Evolutionary conservation across 2,888 invertebrate species (phyloP), one percentile per base, ranked within the genome.

Genomic region (Gisinianus flammeolus): DNA sequence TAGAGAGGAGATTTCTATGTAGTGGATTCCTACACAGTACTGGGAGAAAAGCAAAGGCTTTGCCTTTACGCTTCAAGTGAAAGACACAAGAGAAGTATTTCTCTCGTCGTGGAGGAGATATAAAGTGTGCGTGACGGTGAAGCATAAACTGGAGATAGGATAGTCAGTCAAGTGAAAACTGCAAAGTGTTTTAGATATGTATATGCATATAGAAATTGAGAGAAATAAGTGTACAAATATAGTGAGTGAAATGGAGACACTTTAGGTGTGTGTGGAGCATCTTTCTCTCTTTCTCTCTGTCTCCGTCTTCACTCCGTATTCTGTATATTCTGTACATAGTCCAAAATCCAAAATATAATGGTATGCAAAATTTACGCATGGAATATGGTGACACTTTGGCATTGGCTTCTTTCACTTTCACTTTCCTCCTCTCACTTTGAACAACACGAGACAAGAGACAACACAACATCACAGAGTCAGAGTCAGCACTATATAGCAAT

Each of bases 111-210:
- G 66, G 28, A 66, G 66, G 28, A 24, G 26, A 24, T 16, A n/a
- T 24, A 26, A 6, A 19, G 12, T 66, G 66, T 26, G 26, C 26
- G 22, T 5, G 44, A 3, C 19, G n/a, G 10, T 69, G 69, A 69
- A 69, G 69, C 69, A 69, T 69, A 69, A 69, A 69, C 10, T 24
- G 16, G 69, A 69, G 69, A 69, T 69, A 69, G 69, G 69, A 69
- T 69, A 44, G 24, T 35, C 69, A 44, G 10, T 69, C 69, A 44
- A 69, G 69, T 69, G 69, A 24, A 69, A 69, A 69, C 44, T 69
- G 69, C 44, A 69, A 69, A 69, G 69, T 69, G 69, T 35, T 68
- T 68, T 54, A 54, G 54, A 54, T 54, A 54, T 54, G 54, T n/a
- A 54, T 5, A n/a, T n/a, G n/a, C n/a, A n/a, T n/a, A n/a, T n/a